Evolutionary conservation across 1,140 invertebrate genomes (phyloP).

Genomic region (Papilio polyxenes): DNA sequence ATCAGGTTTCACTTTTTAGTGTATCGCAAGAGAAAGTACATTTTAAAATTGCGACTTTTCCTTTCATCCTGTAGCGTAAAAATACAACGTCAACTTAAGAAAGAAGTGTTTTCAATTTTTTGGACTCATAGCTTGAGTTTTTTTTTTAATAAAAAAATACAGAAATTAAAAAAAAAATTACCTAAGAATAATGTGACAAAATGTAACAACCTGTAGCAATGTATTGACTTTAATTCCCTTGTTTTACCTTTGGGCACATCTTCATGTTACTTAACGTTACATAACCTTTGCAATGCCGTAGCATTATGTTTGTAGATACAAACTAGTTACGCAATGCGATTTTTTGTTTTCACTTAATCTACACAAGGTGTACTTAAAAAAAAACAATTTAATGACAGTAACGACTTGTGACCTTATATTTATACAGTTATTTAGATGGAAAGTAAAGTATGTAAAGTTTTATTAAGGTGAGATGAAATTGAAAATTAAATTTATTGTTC

Average conservation of each 20-base stretch:
- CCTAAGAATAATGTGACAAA: background rate
- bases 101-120: background rate
- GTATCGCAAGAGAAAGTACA: slow-evolving; percentile 70
- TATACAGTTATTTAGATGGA: too few relatives aligned
- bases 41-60: slow-evolving; percentile 65
- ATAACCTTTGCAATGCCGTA: slow-evolving; percentile 22
- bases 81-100: slow-evolving; percentile 45
- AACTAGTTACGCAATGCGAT: slow-evolving; percentile 14
- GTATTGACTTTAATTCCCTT: slow-evolving; percentile 34
- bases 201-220: background rate
- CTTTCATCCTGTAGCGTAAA: slow-evolving; percentile 56
- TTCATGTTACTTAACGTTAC: slow-evolving; percentile 33
- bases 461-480: too few relatives aligned
- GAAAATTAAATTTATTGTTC: too few relatives aligned
- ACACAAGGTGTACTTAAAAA: background rate
- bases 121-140: background rate
- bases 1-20: slow-evolving; percentile 77
- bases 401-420: too few relatives aligned
- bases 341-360: slow-evolving; percentile 22
- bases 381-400: background rate
- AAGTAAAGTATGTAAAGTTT: too few relatives aligned
- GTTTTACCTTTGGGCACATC: slow-evolving; percentile 38
- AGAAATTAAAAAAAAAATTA: background rate
- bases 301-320: slow-evolving; percentile 26
- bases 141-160: background rate